Percentiles rank a stretch among this genome's conserved stretches.
phyloP scores from a whole-genome alignment of 2,113 vertebrate species.

The Passer montanus region DNA sequence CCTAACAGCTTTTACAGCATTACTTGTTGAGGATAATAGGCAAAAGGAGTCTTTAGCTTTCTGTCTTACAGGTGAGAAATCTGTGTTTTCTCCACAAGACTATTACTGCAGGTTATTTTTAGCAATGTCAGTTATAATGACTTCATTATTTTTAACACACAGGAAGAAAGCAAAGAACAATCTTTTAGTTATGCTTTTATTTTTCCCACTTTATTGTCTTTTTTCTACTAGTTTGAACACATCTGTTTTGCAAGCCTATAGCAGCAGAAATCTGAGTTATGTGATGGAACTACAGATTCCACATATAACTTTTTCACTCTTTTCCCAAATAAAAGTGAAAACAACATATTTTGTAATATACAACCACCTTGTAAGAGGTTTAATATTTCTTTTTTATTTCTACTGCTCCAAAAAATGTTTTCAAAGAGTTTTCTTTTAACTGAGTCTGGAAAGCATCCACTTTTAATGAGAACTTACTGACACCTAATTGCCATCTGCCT shows the following conservation, averaged over 20 bases:
- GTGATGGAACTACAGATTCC: background rate
- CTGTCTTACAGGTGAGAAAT: background rate
- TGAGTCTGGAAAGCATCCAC: background rate
- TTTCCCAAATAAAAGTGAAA: background rate
- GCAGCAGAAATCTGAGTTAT: background rate
- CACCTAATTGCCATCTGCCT: conserved; percentile 39
- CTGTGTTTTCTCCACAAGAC: background rate
- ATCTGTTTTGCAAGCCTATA: background rate
- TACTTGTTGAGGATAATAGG: background rate
- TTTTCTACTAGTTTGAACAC: background rate
- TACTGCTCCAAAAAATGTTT: background rate
- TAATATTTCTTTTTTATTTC: background rate
- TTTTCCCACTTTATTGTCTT: background rate
- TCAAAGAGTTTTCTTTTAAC: background rate
- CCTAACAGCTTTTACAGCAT: background rate
- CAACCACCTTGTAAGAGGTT: background rate
- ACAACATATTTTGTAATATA: background rate
- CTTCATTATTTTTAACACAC: conserved; percentile 25
- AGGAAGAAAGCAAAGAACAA: background rate
- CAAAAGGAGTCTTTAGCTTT: background rate
- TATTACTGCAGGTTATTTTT: background rate
- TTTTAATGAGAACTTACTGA: conserved; percentile 28
- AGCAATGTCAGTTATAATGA: background rate
- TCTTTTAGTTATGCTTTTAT: background rate
- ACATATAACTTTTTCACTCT: background rate